Percentiles rank a stretch among this genome's conserved stretches.
Evolutionary conservation across 2,888 invertebrate species (phyloP).

Genomic region (Hirtodrosophila cameraria): DNA sequence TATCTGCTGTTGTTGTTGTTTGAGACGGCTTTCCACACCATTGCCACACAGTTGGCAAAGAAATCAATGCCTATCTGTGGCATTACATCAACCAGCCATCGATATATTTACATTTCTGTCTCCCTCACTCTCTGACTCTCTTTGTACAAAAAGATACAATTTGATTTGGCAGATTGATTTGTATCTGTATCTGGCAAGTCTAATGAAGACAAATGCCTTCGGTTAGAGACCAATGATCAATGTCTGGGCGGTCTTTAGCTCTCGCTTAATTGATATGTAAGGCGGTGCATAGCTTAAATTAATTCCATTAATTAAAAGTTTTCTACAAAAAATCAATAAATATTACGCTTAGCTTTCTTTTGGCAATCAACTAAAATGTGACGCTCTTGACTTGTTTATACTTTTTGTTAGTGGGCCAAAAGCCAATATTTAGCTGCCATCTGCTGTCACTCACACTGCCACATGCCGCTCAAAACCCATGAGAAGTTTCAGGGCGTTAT

Average conservation of each 20-base stretch:
- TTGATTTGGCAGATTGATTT: conserved; percentile 71
- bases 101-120: conserved; percentile 62
- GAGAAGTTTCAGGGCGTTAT: background rate
- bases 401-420: conserved; percentile 1
- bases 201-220: conserved; percentile 75
- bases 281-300: conserved; percentile 30
- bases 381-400: conserved; percentile 18
- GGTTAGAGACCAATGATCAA: conserved; percentile 35
- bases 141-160: conserved; percentile 12
- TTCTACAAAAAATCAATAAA: conserved; percentile 34
- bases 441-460: conserved; percentile 1
- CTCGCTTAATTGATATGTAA: conserved; percentile 60
- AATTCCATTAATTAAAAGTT: conserved; percentile 44
- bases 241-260: conserved; percentile 53
- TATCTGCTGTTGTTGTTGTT: too few species aligned
- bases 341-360: conserved; percentile 38
- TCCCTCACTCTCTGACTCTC: background rate
- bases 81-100: conserved; percentile 67
- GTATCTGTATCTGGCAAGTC: conserved; percentile 60
- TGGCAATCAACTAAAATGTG: conserved; percentile 10
- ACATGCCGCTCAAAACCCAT: too few species aligned
- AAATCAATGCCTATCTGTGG: conserved; percentile 61
- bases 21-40: conserved; percentile 53
- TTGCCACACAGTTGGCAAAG: conserved; percentile 61
- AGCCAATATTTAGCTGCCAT: conserved; percentile 10